phyloP scores from a whole-genome alignment of 2,888 invertebrate species.

The Subacronicta megacephala region DNA sequence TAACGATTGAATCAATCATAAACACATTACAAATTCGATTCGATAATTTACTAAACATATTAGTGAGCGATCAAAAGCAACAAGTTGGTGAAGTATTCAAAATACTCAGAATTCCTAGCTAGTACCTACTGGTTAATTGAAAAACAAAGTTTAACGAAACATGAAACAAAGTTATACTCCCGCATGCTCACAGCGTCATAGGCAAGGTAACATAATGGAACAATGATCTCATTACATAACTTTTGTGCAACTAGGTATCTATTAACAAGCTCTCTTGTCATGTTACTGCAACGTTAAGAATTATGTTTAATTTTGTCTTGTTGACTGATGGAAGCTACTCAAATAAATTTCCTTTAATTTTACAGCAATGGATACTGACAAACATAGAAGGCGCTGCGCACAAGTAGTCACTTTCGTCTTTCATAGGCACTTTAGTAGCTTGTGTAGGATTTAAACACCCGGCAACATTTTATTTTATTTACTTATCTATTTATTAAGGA shows the following conservation, averaged over 20 bases:
- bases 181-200: constrained; percentile 38
- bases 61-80: constrained; percentile 36
- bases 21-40: constrained; percentile 60
- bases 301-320: constrained; percentile 23
- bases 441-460: neutral
- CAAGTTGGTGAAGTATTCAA: constrained; percentile 41
- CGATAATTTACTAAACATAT: constrained; percentile 48
- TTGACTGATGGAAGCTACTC: constrained; percentile 21
- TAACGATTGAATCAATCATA: constrained; percentile 63
- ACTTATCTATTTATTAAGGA: no score
- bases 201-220: constrained; percentile 51
- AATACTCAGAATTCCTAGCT: constrained; percentile 42
- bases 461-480: neutral
- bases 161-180: constrained; percentile 10
- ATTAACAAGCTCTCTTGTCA: constrained; percentile 27
- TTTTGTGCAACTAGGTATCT: constrained; percentile 43
- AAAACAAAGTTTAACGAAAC: constrained; percentile 33
- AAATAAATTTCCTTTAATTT: constrained; percentile 33
- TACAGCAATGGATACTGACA: constrained; percentile 20
- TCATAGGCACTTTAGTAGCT: neutral
- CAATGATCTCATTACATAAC: constrained; percentile 58
- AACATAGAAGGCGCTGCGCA: constrained; percentile 7
- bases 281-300: constrained; percentile 18
- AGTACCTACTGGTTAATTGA: constrained; percentile 27
- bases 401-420: neutral